These are phyloP conservation scores for Phyllostomus hastatus DNA, from an alignment of 2,113 vertebrate genomes.

Conservation along the genomic window DNA sequence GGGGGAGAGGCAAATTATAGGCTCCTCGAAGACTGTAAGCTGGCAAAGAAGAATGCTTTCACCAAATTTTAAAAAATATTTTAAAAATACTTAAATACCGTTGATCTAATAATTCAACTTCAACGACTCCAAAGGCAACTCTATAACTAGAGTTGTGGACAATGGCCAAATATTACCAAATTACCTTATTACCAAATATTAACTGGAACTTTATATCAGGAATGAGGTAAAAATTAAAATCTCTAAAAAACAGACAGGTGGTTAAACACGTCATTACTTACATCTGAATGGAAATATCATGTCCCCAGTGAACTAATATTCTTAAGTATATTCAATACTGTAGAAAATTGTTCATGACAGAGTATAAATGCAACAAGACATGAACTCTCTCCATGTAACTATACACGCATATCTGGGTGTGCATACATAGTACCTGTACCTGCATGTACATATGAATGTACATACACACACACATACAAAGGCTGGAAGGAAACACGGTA, in stretches of 20 bases:
- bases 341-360: neutral
- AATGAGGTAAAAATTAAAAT: neutral
- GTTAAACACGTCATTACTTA: neutral
- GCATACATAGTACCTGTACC: neutral
- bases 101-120: neutral
- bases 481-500: neutral
- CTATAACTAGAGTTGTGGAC: neutral
- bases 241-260: neutral
- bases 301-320: neutral
- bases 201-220: neutral
- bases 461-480: neutral
- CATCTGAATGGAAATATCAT: neutral
- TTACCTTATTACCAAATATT: neutral
- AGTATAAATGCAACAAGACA: neutral
- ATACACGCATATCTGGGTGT: neutral
- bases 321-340: neutral
- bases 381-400: neutral
- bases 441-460: neutral
- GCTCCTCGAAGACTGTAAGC: neutral
- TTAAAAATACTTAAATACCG: neutral
- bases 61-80: neutral
- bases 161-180: neutral
- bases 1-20: neutral
- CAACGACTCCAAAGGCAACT: neutral
- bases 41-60: neutral